These are phyloP conservation scores for Xanthorhoe designata DNA, from an alignment of 2,888 invertebrate species.

Conservation along the genomic window DNA sequence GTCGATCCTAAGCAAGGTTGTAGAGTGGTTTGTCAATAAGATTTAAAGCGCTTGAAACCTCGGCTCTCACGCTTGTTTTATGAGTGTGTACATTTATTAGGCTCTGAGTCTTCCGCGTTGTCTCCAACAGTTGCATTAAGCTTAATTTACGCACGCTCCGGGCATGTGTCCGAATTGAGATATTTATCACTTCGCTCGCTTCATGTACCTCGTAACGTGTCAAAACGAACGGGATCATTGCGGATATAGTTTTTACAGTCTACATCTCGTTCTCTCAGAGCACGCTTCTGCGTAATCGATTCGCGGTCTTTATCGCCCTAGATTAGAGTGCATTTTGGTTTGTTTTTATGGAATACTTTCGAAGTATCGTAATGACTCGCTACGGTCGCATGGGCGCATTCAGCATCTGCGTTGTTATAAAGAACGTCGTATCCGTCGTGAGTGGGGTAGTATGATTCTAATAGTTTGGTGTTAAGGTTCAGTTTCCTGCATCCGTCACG, in stretches of 20 bases:
- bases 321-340: conserved; percentile 69
- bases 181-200: conserved; percentile 75
- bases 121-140: conserved; percentile 59
- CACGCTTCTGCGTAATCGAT: conserved; percentile 51
- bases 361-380: conserved; percentile 81
- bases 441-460: conserved; percentile 46
- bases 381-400: conserved; percentile 84
- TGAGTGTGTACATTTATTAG: conserved; percentile 47
- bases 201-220: conserved; percentile 66
- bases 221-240: conserved; percentile 75
- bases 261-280: conserved; percentile 59
- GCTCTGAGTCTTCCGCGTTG: conserved; percentile 64
- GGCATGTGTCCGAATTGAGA: conserved; percentile 68
- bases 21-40: conserved; percentile 72
- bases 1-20: conserved; percentile 55
- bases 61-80: conserved; percentile 65
- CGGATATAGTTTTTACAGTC: conserved; percentile 71
- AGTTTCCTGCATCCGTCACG: conserved; percentile 47
- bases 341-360: conserved; percentile 69
- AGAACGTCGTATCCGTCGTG: conserved; percentile 59
- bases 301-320: conserved; percentile 64
- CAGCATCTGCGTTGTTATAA: conserved; percentile 56
- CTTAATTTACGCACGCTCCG: conserved; percentile 58
- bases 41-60: conserved; percentile 62
- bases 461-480: conserved; percentile 49